phyloP scores from a whole-genome alignment of 2,888 invertebrate species.

The Carabus problematicus region DNA sequence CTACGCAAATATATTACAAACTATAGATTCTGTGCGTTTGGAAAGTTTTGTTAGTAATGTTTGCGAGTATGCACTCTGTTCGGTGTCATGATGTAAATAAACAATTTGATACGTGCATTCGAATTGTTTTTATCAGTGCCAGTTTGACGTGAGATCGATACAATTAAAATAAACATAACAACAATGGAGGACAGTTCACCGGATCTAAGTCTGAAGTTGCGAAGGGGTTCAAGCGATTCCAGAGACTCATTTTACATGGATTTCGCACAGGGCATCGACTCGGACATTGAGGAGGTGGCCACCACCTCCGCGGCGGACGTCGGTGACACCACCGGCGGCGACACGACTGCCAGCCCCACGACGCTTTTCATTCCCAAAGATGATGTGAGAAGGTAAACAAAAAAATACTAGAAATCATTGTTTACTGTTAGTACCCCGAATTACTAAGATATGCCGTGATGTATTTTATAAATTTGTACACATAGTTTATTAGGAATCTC shows the following conservation, averaged over 20 bases:
- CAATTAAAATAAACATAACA: slow-evolving; percentile 23
- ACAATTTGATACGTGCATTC: background rate
- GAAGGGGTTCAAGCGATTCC: slow-evolving; percentile 86
- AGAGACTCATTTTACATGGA: slow-evolving; percentile 91
- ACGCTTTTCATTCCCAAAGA: slow-evolving; percentile 54
- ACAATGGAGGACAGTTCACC: slow-evolving; percentile 80
- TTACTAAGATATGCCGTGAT: too few relatives aligned
- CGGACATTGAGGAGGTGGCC: slow-evolving; percentile 85
- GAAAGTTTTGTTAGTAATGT: slow-evolving; percentile 21
- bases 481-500: background rate
- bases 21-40: background rate
- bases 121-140: slow-evolving; percentile 4
- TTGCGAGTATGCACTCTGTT: background rate
- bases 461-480: too few relatives aligned
- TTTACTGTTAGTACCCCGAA: background rate
- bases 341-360: slow-evolving; percentile 59
- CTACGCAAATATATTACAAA: too few relatives aligned
- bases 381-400: slow-evolving; percentile 22
- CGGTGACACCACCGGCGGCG: slow-evolving; percentile 52
- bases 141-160: slow-evolving; percentile 12
- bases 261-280: slow-evolving; percentile 89
- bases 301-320: slow-evolving; percentile 69
- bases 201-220: slow-evolving; percentile 83
- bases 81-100: slow-evolving; percentile 4
- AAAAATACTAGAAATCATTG: too few relatives aligned